Conservation (phyloP, 1,140 invertebrate genomes). For the Aphaenogaster rudis region DNA sequence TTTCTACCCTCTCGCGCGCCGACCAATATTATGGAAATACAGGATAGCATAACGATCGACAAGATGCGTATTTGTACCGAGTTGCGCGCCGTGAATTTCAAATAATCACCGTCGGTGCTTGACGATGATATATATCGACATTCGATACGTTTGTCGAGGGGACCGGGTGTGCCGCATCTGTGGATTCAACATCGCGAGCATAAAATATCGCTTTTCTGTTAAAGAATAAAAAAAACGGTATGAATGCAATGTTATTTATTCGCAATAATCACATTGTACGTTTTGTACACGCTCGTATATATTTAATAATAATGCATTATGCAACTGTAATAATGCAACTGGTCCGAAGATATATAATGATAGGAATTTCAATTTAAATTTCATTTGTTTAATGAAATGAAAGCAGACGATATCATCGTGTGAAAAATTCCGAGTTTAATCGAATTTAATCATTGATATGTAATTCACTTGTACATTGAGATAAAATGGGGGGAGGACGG, state of each 20-base stretch:
- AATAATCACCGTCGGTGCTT: slow-evolving; percentile 67
- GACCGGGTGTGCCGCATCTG: not conserved
- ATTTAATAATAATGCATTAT: not conserved
- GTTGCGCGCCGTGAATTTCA: slow-evolving; percentile 56
- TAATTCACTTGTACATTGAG: not conserved
- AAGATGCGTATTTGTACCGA: slow-evolving; percentile 75
- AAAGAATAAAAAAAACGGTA: slow-evolving; percentile 1
- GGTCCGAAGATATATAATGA: not conserved
- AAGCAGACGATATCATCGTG: not conserved
- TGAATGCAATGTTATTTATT: not conserved
- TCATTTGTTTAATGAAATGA: slow-evolving; percentile 7
- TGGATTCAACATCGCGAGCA: slow-evolving; percentile 20
- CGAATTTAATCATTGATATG: not conserved
- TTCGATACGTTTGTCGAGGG: not conserved
- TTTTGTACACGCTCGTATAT: not conserved
- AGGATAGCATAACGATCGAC: slow-evolving; percentile 67
- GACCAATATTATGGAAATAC: slow-evolving; percentile 80
- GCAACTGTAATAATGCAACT: not conserved
- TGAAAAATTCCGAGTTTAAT: not conserved
- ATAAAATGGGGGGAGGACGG: slow-evolving; percentile 1
- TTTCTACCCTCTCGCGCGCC: slow-evolving; percentile 54
- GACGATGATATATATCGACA: slow-evolving; percentile 63
- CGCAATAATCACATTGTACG: not conserved
- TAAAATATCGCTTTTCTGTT: not conserved
- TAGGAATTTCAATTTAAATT: not conserved